Evolutionary conservation across 1,140 invertebrate species (phyloP).

Genomic region (Bombus confusus): DNA sequence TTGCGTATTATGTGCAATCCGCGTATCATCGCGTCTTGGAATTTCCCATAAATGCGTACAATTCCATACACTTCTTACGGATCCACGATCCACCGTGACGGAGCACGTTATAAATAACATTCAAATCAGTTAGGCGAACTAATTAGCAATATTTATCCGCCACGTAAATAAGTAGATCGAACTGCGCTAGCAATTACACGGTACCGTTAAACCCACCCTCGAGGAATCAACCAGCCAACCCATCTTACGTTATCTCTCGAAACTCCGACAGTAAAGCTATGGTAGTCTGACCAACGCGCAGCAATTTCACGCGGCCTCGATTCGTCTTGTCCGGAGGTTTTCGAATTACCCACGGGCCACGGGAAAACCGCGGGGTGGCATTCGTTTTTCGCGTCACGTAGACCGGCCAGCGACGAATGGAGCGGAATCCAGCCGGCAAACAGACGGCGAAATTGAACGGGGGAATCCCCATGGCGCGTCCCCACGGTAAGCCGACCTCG

Average conservation of each 20-base stretch:
- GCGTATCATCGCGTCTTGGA: too few relatives aligned
- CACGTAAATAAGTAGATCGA: too few relatives aligned
- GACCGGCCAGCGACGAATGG: conserved; percentile 42
- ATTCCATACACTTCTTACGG: too few relatives aligned
- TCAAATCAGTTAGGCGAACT: too few relatives aligned
- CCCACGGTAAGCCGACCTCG: neutral
- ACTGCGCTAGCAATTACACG: too few relatives aligned
- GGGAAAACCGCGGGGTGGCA: conserved; percentile 22
- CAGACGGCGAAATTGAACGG: conserved; percentile 23
- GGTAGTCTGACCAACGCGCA: neutral
- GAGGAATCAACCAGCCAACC: neutral
- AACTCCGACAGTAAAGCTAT: neutral
- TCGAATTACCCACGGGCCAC: conserved; percentile 24
- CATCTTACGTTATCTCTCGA: neutral
- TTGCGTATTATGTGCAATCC: too few relatives aligned
- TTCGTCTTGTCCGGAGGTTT: conserved; percentile 24
- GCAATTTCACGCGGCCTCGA: conserved; percentile 31
- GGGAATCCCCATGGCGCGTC: conserved; percentile 13
- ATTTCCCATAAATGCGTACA: too few relatives aligned
- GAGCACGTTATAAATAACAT: too few relatives aligned
- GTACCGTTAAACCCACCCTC: too few relatives aligned
- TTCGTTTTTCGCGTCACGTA: conserved; percentile 58
- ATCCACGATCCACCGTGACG: too few relatives aligned
- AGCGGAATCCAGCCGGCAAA: conserved; percentile 42
- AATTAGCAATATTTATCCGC: too few relatives aligned